Percentiles rank a stretch among this genome's conserved stretches.
Conservation (phyloP, 2,888 invertebrate species). For the Rhingia campestris region DNA sequence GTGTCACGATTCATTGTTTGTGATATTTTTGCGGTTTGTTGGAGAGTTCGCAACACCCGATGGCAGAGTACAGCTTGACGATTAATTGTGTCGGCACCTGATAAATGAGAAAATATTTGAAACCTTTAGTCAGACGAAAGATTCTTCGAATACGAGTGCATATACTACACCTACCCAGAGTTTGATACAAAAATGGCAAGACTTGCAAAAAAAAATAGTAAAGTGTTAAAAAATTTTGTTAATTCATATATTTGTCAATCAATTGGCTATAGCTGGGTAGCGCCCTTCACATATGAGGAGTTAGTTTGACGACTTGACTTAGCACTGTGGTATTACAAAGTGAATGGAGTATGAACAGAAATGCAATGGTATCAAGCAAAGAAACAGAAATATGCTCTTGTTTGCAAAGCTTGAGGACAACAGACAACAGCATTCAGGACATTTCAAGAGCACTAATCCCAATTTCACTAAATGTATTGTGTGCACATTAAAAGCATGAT, state of each 20-base stretch:
- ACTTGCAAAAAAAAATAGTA: slow-evolving; percentile 87
- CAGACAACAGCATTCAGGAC: too few species aligned
- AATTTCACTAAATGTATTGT: too few species aligned
- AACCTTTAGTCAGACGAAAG: background rate
- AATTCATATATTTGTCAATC: slow-evolving; percentile 25
- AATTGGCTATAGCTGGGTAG: background rate
- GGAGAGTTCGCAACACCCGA: slow-evolving; percentile 92
- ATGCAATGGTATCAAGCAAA: background rate
- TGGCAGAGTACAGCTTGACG: slow-evolving; percentile 97
- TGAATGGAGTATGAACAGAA: background rate
- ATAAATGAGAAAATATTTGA: slow-evolving; percentile 54
- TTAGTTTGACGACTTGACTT: background rate
- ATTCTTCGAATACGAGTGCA: background rate
- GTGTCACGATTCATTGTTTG: slow-evolving; percentile 91
- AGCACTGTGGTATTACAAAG: too few species aligned
- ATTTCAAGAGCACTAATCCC: too few species aligned
- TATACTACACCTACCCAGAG: slow-evolving; percentile 87
- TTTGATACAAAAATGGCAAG: slow-evolving; percentile 95
- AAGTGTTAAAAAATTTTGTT: slow-evolving; percentile 27
- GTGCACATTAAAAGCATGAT: too few species aligned
- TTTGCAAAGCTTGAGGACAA: too few species aligned
- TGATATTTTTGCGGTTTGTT: slow-evolving; percentile 90
- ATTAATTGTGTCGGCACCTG: slow-evolving; percentile 94
- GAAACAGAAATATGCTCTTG: background rate
- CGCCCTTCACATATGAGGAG: too few species aligned